Percentiles rank a stretch among this genome's conserved stretches.
phyloP scores from a whole-genome alignment of 2,888 invertebrate species.

The Melinopterus prodromus region DNA sequence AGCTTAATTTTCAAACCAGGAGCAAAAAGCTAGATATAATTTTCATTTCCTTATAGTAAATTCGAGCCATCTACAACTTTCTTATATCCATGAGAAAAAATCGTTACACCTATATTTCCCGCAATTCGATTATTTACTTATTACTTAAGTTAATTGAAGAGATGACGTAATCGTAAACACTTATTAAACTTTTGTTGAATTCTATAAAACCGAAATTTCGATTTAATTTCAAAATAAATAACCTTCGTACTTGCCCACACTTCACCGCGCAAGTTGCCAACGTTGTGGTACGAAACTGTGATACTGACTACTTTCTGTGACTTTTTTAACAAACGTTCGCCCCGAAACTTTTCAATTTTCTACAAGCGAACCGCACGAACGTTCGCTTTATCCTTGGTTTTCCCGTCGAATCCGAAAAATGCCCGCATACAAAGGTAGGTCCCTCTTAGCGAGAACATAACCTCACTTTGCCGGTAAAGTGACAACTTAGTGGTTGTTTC shows the following conservation, averaged over 20 bases:
- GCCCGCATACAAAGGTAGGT: slow-evolving; percentile 41
- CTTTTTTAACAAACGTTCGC: slow-evolving; percentile 27
- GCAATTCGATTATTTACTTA: too few relatives aligned
- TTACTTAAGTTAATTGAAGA: too few relatives aligned
- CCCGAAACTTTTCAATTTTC: slow-evolving; percentile 9
- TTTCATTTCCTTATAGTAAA: too few relatives aligned
- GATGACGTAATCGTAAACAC: too few relatives aligned
- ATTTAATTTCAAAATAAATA: too few relatives aligned
- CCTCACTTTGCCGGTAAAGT: slow-evolving; percentile 33
- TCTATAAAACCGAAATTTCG: too few relatives aligned
- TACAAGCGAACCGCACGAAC: neutral
- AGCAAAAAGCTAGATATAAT: too few relatives aligned
- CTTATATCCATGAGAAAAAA: too few relatives aligned
- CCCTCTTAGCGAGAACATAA: slow-evolving; percentile 22
- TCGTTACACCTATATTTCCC: too few relatives aligned
- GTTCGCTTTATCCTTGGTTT: neutral
- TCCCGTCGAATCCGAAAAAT: slow-evolving; percentile 28
- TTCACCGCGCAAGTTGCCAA: slow-evolving; percentile 26
- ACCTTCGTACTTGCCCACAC: neutral
- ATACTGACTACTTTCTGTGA: slow-evolving; percentile 31
- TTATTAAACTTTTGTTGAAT: too few relatives aligned
- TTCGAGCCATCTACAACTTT: too few relatives aligned
- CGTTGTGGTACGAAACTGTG: slow-evolving; percentile 31
- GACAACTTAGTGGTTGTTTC: slow-evolving; percentile 19
- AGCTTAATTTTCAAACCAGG: too few relatives aligned